Conservation (phyloP, 37 sponge, comb jelly and placozoan genomes). For the Agelas oroides region DNA sequence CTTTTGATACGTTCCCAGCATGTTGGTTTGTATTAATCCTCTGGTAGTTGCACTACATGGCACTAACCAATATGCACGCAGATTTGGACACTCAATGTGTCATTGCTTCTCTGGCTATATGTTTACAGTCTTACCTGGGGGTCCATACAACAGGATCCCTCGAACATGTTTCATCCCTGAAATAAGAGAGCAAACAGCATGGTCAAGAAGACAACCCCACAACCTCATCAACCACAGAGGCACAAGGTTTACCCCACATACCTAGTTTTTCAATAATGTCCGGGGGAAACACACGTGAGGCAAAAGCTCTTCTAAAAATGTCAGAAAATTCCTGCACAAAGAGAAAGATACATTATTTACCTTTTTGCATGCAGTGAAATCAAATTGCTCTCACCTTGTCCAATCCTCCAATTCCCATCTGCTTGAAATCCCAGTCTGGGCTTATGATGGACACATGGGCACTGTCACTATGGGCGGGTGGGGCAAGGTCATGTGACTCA, state of each 20-base stretch:
- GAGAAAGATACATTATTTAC: no score
- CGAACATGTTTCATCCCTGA: conserved; percentile 89
- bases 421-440: conserved; percentile 96
- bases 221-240: neutral
- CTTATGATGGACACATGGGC: conserved; percentile 84
- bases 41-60: no score
- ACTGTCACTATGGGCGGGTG: conserved; percentile 23
- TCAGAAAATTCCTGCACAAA: conserved; percentile 84
- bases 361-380: no score
- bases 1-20: no score
- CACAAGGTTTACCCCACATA: neutral
- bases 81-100: no score
- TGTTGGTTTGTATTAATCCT: no score
- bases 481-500: neutral
- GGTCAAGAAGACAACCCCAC: neutral
- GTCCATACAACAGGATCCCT: conserved; percentile 95
- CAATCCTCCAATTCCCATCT: conserved; percentile 99
- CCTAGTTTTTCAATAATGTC: conserved; percentile 94
- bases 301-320: conserved; percentile 98
- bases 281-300: conserved; percentile 97
- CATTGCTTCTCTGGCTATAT: no score
- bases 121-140: no score
- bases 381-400: conserved; percentile 74
- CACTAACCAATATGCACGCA: no score
- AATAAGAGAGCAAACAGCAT: no score